Conservation (phyloP, 2,113 vertebrate genomes). For the Galeopterus variegatus region DNA sequence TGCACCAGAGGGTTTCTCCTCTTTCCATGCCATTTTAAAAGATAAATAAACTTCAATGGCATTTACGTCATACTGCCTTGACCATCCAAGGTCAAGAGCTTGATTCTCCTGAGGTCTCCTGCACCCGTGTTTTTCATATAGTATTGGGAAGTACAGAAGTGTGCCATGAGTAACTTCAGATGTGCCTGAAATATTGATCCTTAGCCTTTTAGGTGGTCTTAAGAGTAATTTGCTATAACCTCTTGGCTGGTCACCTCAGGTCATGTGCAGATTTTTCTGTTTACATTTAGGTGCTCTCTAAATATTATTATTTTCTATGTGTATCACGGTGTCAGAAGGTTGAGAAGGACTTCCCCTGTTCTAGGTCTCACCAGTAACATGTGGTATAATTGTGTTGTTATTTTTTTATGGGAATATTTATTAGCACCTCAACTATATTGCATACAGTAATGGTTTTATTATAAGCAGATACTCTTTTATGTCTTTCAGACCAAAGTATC, state of each 20-base stretch:
- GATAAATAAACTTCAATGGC: not conserved
- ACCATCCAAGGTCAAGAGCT: not conserved
- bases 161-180: accelerated
- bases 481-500: not conserved
- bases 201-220: too few relatives aligned
- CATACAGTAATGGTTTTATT: not conserved
- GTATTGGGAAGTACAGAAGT: accelerated
- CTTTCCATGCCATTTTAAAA: not conserved
- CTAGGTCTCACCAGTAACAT: not conserved
- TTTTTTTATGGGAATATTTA: not conserved
- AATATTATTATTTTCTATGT: not conserved
- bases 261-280: not conserved
- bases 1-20: not conserved
- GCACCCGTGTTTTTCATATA: not conserved
- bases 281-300: not conserved
- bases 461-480: not conserved
- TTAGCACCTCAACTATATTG: not conserved
- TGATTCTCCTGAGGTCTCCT: not conserved
- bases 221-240: not conserved
- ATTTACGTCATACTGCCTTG: not conserved
- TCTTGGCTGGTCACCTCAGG: not conserved
- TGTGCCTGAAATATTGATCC: accelerated
- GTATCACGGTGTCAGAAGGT: not conserved
- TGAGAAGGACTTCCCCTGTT: not conserved
- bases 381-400: not conserved